Percentiles rank a stretch among this genome's conserved stretches.
Conservation (phyloP, 2,888 invertebrate genomes). For the Busseola fusca region DNA sequence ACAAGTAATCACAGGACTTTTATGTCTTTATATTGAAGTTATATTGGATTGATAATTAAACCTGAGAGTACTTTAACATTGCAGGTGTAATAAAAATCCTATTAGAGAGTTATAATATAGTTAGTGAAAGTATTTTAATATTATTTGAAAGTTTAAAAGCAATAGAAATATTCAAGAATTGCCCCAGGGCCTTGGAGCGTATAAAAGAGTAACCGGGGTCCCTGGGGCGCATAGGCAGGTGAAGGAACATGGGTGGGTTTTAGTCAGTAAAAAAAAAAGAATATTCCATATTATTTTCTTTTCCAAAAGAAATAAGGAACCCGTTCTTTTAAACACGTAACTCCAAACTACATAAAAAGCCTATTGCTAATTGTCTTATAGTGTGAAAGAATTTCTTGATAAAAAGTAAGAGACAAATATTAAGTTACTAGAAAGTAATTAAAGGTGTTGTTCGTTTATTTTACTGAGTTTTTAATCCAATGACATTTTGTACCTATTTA, state of each 20-base stretch:
- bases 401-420: neutral
- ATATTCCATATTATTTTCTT: no score
- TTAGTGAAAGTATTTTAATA: neutral
- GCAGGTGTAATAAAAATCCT: neutral
- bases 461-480: neutral
- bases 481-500: neutral
- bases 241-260: no score
- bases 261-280: no score
- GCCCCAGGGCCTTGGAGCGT: no score
- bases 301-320: neutral
- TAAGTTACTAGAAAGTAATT: no score
- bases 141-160: neutral
- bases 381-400: neutral
- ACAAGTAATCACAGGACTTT: conserved; percentile 27
- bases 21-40: conserved; percentile 18
- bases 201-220: no score
- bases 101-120: neutral
- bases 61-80: neutral
- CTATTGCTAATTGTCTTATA: neutral
- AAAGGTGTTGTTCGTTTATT: neutral
- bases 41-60: conserved; percentile 18
- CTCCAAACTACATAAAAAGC: neutral
- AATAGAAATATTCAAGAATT: no score
- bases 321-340: neutral
- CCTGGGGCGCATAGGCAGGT: no score